Evolutionary conservation across 2,888 invertebrate genomes (phyloP).

Genomic region (Tetranychus piercei): DNA sequence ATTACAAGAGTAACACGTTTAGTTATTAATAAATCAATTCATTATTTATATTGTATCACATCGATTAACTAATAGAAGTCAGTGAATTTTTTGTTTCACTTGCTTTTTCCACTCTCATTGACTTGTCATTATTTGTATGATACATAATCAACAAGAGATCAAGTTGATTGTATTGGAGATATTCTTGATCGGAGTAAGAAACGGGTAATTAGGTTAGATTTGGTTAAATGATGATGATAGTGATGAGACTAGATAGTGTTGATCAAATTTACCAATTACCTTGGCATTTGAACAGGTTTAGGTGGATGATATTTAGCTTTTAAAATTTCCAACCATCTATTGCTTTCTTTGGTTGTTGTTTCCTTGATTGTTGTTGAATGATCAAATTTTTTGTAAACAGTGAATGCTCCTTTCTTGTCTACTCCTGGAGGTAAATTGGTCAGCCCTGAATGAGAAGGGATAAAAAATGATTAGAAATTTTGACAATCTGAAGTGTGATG

Average conservation of each 20-base stretch:
- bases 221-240: background rate
- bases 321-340: background rate
- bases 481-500: background rate
- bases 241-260: background rate
- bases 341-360: background rate
- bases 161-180: no score
- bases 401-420: constrained; percentile 8
- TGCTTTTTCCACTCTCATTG: no score
- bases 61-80: no score
- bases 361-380: background rate
- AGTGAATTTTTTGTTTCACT: no score
- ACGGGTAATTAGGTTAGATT: background rate
- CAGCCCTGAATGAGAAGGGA: background rate
- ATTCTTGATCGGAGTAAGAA: no score
- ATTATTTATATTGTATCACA: no score
- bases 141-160: no score
- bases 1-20: no score
- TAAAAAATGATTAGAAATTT: background rate
- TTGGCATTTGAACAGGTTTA: constrained; percentile 1
- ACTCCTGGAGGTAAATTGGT: constrained; percentile 6
- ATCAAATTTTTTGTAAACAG: constrained; percentile 5
- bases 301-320: constrained; percentile 1
- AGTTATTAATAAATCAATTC: no score
- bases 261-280: background rate
- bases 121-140: no score